Evolutionary conservation across 1,140 invertebrate genomes (phyloP), one percentile per base, ranked within the genome.

Genomic region (Vollenhovia emeryi): DNA sequence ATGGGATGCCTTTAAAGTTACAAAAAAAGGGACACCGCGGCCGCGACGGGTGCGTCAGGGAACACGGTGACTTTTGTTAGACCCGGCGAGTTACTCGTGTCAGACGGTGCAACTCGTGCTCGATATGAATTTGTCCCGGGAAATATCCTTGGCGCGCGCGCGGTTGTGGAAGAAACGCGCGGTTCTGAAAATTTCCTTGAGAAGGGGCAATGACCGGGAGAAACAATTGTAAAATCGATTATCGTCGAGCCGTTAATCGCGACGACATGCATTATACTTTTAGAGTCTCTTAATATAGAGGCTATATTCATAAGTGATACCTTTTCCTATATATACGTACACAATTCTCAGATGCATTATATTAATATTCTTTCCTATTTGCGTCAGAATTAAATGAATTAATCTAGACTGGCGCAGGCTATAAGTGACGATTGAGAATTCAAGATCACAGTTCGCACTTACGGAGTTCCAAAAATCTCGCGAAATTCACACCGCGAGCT

Each of bases 61-160:
- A 68, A 15, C 21, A 11, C 64, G 24, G 5, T 68, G 50, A 40
- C 24, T 59, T 75, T 75, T 57, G 59, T 75, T 75, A 59, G 33
- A 55, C 27, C 13, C 24, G 33, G n/a, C 21, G 21, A 75, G 57
- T 75, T 75, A 75, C 43, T 40, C 52, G 52, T 36, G 55, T 57
- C 7, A 59, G 36, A 40, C 21, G 33, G 50, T 36, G 21, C 8
- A 33, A 15, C 24, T 15, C 9, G 18, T 36, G 50, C 57, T 75
- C 52, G 21, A 43, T 40, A 43, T 27, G 24, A 33, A 43, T 71
- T 69, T 69, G 27, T 48, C 30, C 8, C 43, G 11, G 24, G 18
- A 9, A 30, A 69, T 48, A n/a, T n/a, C 43, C 30, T n/a, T 18
- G 15, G 1, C n/a, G n/a, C n/a, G 43, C 3, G 36, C n/a, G 11